A percentile compares a stretch with the other conserved stretches of the same genome.
Conservation (phyloP, 1,140 invertebrate genomes). For the Papilio helenus region DNA sequence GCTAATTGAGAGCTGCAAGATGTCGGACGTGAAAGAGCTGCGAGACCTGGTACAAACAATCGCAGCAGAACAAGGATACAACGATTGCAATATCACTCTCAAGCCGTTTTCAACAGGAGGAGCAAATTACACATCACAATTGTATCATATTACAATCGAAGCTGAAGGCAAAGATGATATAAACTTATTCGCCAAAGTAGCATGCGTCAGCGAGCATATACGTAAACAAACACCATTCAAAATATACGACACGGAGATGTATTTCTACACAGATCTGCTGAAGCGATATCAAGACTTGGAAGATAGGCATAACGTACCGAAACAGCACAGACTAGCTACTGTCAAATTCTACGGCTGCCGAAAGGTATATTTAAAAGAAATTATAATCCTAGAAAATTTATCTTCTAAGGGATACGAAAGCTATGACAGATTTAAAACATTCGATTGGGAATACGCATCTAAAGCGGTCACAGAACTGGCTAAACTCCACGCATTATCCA, state of each 20-base stretch:
- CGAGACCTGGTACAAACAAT: conserved; percentile 44
- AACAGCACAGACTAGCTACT: conserved; percentile 47
- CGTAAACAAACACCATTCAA: conserved; percentile 42
- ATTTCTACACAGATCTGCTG: conserved; percentile 55
- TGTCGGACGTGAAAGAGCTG: conserved; percentile 41
- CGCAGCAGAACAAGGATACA: conserved; percentile 46
- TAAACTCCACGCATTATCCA: conserved; percentile 50
- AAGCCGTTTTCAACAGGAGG: conserved; percentile 50
- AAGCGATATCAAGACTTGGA: conserved; percentile 56
- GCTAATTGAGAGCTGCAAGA: neutral
- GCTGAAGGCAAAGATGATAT: conserved; percentile 48
- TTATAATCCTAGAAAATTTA: conserved; percentile 51
- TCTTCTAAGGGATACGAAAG: conserved; percentile 38
- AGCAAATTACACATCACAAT: conserved; percentile 55
- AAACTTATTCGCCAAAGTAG: conserved; percentile 63
- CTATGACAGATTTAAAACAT: conserved; percentile 47
- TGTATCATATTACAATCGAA: conserved; percentile 48
- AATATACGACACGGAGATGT: conserved; percentile 56
- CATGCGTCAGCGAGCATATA: conserved; percentile 53
- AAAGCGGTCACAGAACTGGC: conserved; percentile 46
- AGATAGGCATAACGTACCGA: conserved; percentile 47
- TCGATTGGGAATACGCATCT: conserved; percentile 48
- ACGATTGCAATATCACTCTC: conserved; percentile 38
- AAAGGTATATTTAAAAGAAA: conserved; percentile 42
- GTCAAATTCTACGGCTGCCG: conserved; percentile 44